Conservation (phyloP, 2,888 invertebrate species). For the Auanema sp. region DNA sequence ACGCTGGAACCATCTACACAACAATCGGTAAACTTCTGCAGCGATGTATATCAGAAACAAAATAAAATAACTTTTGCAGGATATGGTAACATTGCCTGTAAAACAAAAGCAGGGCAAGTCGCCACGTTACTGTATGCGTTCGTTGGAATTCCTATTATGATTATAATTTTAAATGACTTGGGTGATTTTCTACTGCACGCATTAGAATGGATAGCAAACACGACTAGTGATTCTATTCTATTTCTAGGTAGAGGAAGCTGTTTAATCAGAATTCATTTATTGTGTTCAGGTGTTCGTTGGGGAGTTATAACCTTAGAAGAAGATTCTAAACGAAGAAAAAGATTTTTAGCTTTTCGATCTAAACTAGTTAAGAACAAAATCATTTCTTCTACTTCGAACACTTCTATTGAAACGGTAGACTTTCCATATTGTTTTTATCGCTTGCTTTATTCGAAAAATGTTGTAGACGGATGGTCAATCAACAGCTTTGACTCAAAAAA, state of each 20-base stretch:
- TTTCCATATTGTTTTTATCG: not conserved
- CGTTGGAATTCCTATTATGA: constrained; percentile 90
- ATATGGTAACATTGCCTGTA: constrained; percentile 92
- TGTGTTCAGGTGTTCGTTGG: constrained; percentile 17
- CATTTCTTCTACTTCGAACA: constrained; percentile 8
- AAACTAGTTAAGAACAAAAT: constrained; percentile 10
- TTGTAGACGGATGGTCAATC: constrained; percentile 6
- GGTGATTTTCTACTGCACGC: constrained; percentile 78
- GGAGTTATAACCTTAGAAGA: constrained; percentile 17
- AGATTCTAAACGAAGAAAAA: constrained; percentile 14
- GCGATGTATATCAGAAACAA: too few species aligned
- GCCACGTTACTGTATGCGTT: constrained; percentile 85
- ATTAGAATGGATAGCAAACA: constrained; percentile 37
- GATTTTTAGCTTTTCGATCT: constrained; percentile 10
- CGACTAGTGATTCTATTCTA: constrained; percentile 25
- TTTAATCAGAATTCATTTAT: too few species aligned
- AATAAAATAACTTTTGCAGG: constrained; percentile 76
- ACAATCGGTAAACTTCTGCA: constrained; percentile 60
- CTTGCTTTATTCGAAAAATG: constrained; percentile 3
- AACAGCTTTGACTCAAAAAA: too few species aligned
- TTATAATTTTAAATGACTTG: constrained; percentile 89
- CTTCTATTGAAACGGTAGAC: constrained; percentile 6
- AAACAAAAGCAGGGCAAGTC: constrained; percentile 80
- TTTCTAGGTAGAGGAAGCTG: constrained; percentile 28
- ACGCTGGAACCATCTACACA: constrained; percentile 62